Conservation (phyloP, 2,113 vertebrate genomes). For the Crotalus tigris region DNA sequence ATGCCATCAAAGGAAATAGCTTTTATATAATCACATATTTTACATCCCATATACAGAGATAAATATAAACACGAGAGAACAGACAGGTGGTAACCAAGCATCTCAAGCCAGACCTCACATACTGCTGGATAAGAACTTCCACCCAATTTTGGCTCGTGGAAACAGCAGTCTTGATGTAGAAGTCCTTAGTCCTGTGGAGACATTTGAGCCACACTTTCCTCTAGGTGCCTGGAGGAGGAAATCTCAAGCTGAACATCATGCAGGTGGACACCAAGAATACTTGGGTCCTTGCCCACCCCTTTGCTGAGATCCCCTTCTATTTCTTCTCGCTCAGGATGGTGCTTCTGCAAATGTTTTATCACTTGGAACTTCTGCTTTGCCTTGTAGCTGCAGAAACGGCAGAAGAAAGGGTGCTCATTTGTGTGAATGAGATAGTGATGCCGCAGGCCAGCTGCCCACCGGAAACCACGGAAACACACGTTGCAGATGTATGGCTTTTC, state of each 20-base stretch:
- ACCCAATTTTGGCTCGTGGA: background rate
- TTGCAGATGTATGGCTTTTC: slow-evolving; percentile 85
- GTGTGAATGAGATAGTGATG: slow-evolving; percentile 95
- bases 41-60: slow-evolving; percentile 55
- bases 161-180: background rate
- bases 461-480: slow-evolving; percentile 83
- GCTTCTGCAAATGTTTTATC: slow-evolving; percentile 82
- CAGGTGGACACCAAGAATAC: slow-evolving; percentile 68
- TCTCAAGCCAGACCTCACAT: background rate
- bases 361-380: slow-evolving; percentile 98
- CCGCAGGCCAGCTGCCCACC: slow-evolving; percentile 91
- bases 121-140: background rate
- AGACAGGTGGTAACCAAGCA: background rate
- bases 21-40: slow-evolving; percentile 54
- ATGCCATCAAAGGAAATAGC: background rate
- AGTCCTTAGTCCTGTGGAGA: slow-evolving; percentile 3
- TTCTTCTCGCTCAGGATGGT: slow-evolving; percentile 75
- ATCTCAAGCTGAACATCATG: slow-evolving; percentile 74
- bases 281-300: slow-evolving; percentile 84
- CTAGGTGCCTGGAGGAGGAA: background rate
- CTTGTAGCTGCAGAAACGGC: slow-evolving; percentile 86
- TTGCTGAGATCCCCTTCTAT: slow-evolving; percentile 64
- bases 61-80: slow-evolving; percentile 40
- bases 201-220: background rate
- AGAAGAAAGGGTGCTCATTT: slow-evolving; percentile 88